Conservation (phyloP, 2,113 vertebrate genomes). For the Xiphophorus maculatus region DNA sequence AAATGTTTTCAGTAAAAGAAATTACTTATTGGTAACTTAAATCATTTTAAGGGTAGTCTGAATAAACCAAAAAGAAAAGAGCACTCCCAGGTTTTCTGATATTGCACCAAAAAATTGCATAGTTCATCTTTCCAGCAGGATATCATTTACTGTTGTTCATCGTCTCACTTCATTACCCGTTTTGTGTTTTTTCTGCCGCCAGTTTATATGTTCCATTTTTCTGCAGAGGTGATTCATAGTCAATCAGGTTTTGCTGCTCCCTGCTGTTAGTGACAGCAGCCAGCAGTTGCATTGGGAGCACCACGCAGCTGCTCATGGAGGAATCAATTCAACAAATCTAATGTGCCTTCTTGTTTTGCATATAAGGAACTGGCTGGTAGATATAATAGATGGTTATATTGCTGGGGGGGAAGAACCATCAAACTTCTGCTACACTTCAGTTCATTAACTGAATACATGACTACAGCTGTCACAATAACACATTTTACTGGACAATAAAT, state of each 20-base stretch:
- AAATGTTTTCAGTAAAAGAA: background rate
- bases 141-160: constrained; percentile 25
- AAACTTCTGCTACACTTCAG: too few relatives aligned
- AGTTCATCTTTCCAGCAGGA: constrained; percentile 14
- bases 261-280: background rate
- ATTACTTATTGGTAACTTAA: background rate
- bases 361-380: too few relatives aligned
- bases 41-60: background rate
- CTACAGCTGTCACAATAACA: too few relatives aligned
- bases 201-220: background rate
- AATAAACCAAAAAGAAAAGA: background rate
- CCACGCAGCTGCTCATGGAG: too few relatives aligned
- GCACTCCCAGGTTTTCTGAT: background rate
- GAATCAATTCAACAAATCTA: too few relatives aligned
- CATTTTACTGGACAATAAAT: too few relatives aligned
- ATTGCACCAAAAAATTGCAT: constrained; percentile 2
- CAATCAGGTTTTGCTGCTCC: background rate
- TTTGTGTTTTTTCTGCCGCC: background rate
- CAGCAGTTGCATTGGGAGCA: background rate
- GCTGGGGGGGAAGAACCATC: too few relatives aligned
- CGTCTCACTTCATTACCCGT: background rate
- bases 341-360: too few relatives aligned
- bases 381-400: too few relatives aligned
- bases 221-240: background rate
- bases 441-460: too few relatives aligned